Conservation (phyloP, 37 sponge, comb jelly and placozoan species). For the Bolinopsis microptera region DNA sequence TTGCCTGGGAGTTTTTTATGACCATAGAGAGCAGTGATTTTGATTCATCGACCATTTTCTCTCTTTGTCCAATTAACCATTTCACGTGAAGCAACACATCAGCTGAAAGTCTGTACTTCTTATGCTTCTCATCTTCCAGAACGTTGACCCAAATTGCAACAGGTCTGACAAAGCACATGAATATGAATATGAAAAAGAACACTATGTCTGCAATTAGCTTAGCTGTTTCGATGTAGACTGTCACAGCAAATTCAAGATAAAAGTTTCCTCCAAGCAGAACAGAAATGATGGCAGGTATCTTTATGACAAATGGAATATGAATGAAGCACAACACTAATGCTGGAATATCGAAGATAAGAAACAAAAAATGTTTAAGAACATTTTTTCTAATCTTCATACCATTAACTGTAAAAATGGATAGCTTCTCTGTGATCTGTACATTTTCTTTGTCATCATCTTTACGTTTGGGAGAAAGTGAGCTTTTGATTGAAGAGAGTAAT, state of each 20-base stretch:
- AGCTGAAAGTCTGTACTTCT: not conserved
- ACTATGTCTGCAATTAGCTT: not conserved
- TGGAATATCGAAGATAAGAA: not conserved
- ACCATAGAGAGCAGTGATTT: not conserved
- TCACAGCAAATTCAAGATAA: not conserved
- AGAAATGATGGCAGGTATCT: not conserved
- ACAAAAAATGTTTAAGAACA: not conserved
- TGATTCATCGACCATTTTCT: not conserved
- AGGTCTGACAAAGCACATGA: not conserved
- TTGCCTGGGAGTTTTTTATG: not conserved
- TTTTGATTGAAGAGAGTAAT: not conserved
- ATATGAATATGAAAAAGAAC: not conserved
- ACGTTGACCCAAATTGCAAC: not conserved
- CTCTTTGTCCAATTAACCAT: not conserved
- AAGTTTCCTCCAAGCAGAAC: not conserved
- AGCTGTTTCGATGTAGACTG: not conserved
- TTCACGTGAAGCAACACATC: not conserved
- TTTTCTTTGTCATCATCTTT: not conserved
- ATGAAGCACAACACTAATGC: not conserved
- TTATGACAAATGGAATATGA: not conserved
- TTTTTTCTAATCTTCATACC: not conserved
- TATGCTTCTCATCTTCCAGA: not conserved
- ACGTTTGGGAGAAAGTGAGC: not conserved
- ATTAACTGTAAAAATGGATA: not conserved
- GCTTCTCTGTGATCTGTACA: not conserved